These are phyloP conservation scores for Coronaproctus castanopsis DNA, from an alignment of 2,888 invertebrate genomes.

Conservation along the genomic window DNA sequence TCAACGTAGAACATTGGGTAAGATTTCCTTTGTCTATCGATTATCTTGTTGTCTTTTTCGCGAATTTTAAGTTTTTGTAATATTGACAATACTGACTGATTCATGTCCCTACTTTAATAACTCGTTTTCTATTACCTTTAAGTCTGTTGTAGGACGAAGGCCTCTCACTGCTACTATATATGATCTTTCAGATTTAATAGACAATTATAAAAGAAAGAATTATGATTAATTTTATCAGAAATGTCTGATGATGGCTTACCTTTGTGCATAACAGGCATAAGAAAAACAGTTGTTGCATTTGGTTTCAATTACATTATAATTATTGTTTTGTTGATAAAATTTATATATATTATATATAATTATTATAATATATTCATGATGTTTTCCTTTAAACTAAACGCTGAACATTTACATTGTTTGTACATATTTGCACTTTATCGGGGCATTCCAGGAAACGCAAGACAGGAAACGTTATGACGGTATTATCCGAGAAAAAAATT, in stretches of 20 bases:
- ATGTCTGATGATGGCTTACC: too few species aligned
- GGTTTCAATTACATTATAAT: too few species aligned
- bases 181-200: neutral
- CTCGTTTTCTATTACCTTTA: neutral
- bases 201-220: too few species aligned
- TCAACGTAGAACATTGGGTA: neutral
- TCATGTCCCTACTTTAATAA: neutral
- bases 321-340: too few species aligned
- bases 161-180: neutral
- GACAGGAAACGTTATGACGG: conserved; percentile 61
- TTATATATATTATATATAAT: too few species aligned
- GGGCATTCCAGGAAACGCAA: conserved; percentile 66
- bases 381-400: conserved; percentile 25
- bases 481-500: conserved; percentile 47
- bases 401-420: conserved; percentile 57
- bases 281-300: too few species aligned
- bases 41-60: neutral
- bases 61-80: neutral
- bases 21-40: neutral
- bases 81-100: neutral
- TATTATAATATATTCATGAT: too few species aligned
- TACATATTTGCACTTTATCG: conserved; percentile 76
- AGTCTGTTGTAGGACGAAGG: neutral
- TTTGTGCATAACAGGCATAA: too few species aligned
- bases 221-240: too few species aligned